Evolutionary conservation across 2,888 invertebrate species (phyloP), one percentile per base, ranked within the genome.

Genomic region (Anarsia innoxiella): DNA sequence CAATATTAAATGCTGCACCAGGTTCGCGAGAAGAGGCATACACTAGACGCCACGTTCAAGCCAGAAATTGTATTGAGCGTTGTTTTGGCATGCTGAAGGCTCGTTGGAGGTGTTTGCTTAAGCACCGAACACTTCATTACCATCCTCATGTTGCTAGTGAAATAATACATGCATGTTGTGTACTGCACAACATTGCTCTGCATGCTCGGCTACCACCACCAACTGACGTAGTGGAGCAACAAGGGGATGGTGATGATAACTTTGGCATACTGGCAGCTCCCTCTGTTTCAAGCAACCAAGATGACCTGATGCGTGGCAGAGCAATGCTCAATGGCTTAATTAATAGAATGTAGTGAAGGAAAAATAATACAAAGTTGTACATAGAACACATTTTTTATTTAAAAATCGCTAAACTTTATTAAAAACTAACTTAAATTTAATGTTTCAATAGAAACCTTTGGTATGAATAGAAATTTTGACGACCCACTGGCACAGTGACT

Each of bases 141-240:
- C 43, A 49, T 28, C 51, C 48, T n/a, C n/a, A 36, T 2, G 12
- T 44, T 3, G 46, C 44, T 11, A 44, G 47, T 11, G 46, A 50
- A 38, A 52, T 53, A n/a, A 31, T 39, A 0, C 15, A 27, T 27
- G 49, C 53, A 31, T 52, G 51, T 44, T 49, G 49, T 48, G 49
- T 48, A 8, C 23, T 53, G 10, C 51, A 51, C 25, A 53, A 55
- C 39, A 45, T 51, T 2, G 50, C 49, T 31, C 31, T 41, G 19
- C 12, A 41, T 14, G 43, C 46, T 11, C n/a, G 30, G 13, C 11
- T 46, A 40, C 45, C 44, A 39, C 37, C 42, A 23, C 37, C 37
- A 13, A 14, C 8, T 31, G 12, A 16, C 8, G 3, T 8, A 27
- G n/a, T n/a, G n/a, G n/a, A n/a, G 14, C 19, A 13, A 13, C 8